Evolutionary conservation across 2,888 invertebrate species (phyloP).

Genomic region (Antheraea assamensis): DNA sequence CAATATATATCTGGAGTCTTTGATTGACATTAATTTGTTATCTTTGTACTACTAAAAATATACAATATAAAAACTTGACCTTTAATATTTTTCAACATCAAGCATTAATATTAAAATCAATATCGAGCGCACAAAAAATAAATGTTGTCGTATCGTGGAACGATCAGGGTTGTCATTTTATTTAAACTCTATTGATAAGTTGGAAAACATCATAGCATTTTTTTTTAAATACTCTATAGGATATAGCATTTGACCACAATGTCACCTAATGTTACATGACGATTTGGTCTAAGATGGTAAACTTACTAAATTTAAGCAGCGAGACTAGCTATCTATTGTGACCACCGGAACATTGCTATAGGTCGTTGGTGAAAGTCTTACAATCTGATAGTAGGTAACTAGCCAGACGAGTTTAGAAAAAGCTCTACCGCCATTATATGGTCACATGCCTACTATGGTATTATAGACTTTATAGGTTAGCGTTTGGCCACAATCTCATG

Average conservation of each 20-base stretch:
- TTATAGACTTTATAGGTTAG: background rate
- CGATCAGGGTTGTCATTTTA: background rate
- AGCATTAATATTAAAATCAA: slow-evolving; percentile 71
- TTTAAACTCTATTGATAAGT: background rate
- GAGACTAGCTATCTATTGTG: too few species aligned
- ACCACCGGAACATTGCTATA: too few species aligned
- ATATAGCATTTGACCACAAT: too few species aligned
- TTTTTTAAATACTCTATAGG: background rate
- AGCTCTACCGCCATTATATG: too few species aligned
- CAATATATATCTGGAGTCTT: background rate
- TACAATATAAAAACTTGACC: slow-evolving; percentile 29
- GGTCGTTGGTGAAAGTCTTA: too few species aligned
- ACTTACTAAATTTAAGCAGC: too few species aligned
- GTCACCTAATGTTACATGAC: too few species aligned
- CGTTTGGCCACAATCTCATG: too few species aligned
- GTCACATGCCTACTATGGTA: too few species aligned
- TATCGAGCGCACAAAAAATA: slow-evolving; percentile 58
- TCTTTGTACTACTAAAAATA: slow-evolving; percentile 16
- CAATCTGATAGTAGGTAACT: too few species aligned
- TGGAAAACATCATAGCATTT: background rate
- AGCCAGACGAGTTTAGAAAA: too few species aligned
- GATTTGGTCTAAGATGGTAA: too few species aligned
- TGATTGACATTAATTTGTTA: slow-evolving; percentile 14
- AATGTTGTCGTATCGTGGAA: slow-evolving; percentile 43
- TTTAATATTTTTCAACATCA: slow-evolving; percentile 36